Evolutionary conservation across 2,113 vertebrate genomes (phyloP).

Genomic region (Hypomesus transpacificus): DNA sequence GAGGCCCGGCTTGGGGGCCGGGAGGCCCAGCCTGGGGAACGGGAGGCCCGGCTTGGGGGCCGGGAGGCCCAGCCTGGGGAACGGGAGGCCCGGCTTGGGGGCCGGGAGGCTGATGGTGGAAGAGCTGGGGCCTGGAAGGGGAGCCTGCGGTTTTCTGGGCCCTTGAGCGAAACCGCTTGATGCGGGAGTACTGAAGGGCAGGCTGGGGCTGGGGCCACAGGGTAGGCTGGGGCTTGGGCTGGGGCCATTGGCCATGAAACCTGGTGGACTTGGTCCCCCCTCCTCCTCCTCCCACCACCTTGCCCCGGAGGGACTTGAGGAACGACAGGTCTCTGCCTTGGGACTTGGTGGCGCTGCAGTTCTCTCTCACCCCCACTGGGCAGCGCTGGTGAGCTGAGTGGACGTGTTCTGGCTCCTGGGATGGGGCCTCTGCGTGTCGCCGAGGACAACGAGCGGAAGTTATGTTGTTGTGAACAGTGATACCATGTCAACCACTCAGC

Average conservation of each 20-base stretch:
- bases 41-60: slow-evolving; percentile 12
- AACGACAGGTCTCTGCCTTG: slow-evolving; percentile 13
- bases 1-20: slow-evolving; percentile 31
- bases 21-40: too few species aligned
- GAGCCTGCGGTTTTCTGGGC: slow-evolving; percentile 64
- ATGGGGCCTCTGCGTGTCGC: slow-evolving; percentile 23
- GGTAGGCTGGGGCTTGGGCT: slow-evolving; percentile 62
- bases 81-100: slow-evolving; percentile 12
- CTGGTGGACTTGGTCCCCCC: slow-evolving; percentile 39
- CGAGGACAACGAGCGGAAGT: background rate
- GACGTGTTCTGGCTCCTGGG: slow-evolving; percentile 12
- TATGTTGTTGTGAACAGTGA: background rate
- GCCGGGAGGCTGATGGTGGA: slow-evolving; percentile 49
- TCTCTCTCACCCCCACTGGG: slow-evolving; percentile 30
- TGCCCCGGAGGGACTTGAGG: slow-evolving; percentile 30
- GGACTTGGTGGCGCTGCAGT: slow-evolving; percentile 21
- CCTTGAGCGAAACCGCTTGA: slow-evolving; percentile 59
- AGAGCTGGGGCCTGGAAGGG: slow-evolving; percentile 60
- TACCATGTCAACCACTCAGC: background rate
- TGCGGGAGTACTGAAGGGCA: slow-evolving; percentile 65
- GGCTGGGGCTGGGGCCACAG: slow-evolving; percentile 61
- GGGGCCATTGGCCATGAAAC: slow-evolving; percentile 44
- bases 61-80: too few species aligned
- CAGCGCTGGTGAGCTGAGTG: slow-evolving; percentile 34
- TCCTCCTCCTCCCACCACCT: slow-evolving; percentile 45